Base-by-base conservation (phyloP, 2,888 invertebrate species). In the Synanthedon tipuliformis region DNA sequence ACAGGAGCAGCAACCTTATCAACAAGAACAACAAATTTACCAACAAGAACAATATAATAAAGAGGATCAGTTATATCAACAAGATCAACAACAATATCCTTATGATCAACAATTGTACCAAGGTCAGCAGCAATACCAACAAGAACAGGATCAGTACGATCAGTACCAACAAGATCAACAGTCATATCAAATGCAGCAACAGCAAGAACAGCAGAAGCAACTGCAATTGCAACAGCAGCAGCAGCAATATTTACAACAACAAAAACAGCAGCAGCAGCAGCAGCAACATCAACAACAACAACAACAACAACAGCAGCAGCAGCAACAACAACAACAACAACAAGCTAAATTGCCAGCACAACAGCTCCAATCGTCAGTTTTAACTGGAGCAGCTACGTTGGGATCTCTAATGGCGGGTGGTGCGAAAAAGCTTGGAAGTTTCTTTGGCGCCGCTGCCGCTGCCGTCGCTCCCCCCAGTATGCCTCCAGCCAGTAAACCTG, bases 321-420 rank as follows among this genome's bases (percentile, higher is more conserved):
- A 75, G n/a, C 71, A 74, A 40, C 69, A 73, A 40, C 74, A 78
- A 18, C 77, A 80, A 51, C 79, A 81, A 56, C 74, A 77, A 50
- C 75, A 80, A 55, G 75, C 73, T 57, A 78, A 81, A 56, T 73
- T 78, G 59, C 77, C 84, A 40, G 64, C 79, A 3, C 83, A 84
- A 56, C 85, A 86, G 62, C 59, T 87, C 51, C 86, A 87, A 65
- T 68, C 83, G 2, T 78, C 77, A 56, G 78, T 87, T 13, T 59
- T 87, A 53, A 88, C 83, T 40, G 87, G 87, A 54, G 87, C 85
- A 45, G 86, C 87, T 52, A 85, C 85, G 3, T 71, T 88, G 60
- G 88, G 87, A n/a, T 84, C 82, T 5, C 69, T 88, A 41, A 82
- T 88, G 81, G 83, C 86, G 3, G 88, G 87, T 54, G 86, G 88